These are phyloP conservation scores for Maconellicoccus hirsutus DNA, from an alignment of 1,140 invertebrate genomes.

Conservation along the genomic window DNA sequence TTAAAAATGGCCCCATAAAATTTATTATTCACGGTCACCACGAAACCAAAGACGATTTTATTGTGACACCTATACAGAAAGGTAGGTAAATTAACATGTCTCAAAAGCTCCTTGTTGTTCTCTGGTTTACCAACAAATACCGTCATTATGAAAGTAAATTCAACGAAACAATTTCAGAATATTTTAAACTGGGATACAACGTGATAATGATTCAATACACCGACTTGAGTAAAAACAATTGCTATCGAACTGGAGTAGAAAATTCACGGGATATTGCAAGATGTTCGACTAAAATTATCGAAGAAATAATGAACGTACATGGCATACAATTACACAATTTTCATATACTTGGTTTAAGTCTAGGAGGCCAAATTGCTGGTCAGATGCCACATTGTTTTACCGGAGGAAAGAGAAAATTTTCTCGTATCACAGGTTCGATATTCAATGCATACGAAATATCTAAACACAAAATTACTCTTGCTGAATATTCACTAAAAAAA, in stretches of 20 bases:
- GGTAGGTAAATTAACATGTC: background rate
- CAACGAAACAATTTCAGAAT: background rate
- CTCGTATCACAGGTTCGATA: conserved; percentile 53
- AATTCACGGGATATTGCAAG: conserved; percentile 49
- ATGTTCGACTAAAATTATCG: conserved; percentile 44
- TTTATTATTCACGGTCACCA: background rate
- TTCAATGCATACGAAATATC: no score
- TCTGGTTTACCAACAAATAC: no score
- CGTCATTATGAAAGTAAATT: no score
- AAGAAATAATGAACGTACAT: conserved; percentile 39
- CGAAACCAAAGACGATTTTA: background rate
- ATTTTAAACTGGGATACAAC: conserved; percentile 35
- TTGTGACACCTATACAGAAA: background rate
- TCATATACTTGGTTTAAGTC: conserved; percentile 55
- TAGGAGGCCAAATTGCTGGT: conserved; percentile 50
- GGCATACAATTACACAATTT: conserved; percentile 38
- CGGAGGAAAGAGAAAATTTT: conserved; percentile 35
- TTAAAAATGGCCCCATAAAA: background rate
- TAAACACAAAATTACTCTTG: no score
- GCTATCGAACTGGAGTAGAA: conserved; percentile 49
- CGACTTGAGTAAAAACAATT: conserved; percentile 44
- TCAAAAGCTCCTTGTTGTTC: background rate
- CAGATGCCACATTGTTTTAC: conserved; percentile 41
- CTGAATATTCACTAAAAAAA: no score
- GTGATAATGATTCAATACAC: conserved; percentile 54